Evolutionary conservation across 2,888 invertebrate genomes (phyloP), one percentile per base, ranked within the genome.

Genomic region (Eupithecia exiguata): DNA sequence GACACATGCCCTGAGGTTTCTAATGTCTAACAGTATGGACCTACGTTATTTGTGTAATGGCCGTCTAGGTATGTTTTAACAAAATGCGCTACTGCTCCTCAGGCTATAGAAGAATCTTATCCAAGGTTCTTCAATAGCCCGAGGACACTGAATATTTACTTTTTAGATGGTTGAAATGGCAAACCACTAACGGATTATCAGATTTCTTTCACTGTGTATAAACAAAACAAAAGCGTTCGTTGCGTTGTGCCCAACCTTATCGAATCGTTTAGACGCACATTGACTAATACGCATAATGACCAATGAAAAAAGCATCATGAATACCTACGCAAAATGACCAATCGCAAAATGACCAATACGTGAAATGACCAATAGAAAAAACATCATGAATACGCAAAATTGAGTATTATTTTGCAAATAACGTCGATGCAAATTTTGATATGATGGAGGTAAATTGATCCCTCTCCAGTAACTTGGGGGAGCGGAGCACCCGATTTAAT

Each of bases 381-480:
- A n/a, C n/a, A n/a, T n/a, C n/a, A n/a, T n/a, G n/a, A n/a, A n/a
- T n/a, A n/a, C n/a, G n/a, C n/a, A n/a, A n/a, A n/a, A n/a, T n/a
- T n/a, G n/a, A n/a, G n/a, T n/a, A n/a, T 49, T 49, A 49, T 21
- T 53, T 25, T 12, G 53, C 12, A 21, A 21, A 53, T 53, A 12
- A 12, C 21, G 21, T 53, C 21, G 53, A 53, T 21, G 21, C 12
- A 62, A 35, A 62, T 62, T 35, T 62, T 62, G 62, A 35, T 30
- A 6, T 30, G 2, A 30, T 62, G n/a, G 3, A 61, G 5, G 61
- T 61, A 46, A 53, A 76, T 66, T 38, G 66, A 49, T 70, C 68
- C 58, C 25, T 70, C 70, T 74, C 70, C 74, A 74, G 74, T 74
- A 70, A 69, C 35, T 74, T 69, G 43, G 53, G 61, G 25, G 36